These are phyloP conservation scores for Andrena haemorrhoa DNA, from an alignment of 2,888 invertebrate genomes.

Conservation along the genomic window DNA sequence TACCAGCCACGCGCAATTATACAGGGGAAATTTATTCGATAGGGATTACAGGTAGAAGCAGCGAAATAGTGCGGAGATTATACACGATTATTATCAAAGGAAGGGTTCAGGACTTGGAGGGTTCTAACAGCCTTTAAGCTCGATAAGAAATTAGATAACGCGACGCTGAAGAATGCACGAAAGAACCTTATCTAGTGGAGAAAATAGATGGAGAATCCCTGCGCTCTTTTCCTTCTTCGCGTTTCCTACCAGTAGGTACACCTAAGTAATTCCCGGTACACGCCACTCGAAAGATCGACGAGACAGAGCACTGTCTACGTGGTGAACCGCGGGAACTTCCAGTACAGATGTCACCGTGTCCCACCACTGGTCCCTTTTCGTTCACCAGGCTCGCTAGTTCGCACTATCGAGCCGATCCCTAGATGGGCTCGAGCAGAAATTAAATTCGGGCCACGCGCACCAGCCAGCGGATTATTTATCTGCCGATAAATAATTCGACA, in stretches of 20 bases:
- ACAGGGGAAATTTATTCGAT: neutral
- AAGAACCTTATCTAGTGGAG: too few relatives aligned
- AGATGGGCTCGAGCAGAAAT: constrained; percentile 42
- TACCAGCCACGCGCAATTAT: constrained; percentile 12
- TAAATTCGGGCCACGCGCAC: constrained; percentile 34
- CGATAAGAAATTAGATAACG: too few relatives aligned
- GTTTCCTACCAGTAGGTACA: too few relatives aligned
- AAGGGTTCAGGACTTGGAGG: neutral
- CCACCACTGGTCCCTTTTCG: constrained; percentile 29
- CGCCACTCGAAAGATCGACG: constrained; percentile 12
- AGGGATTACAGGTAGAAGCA: neutral
- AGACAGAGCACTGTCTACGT: constrained; percentile 17
- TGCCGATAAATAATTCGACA: constrained; percentile 49
- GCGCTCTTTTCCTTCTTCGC: neutral
- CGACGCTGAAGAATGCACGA: too few relatives aligned
- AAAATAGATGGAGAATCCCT: too few relatives aligned
- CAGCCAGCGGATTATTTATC: constrained; percentile 51
- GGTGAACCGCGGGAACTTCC: constrained; percentile 30
- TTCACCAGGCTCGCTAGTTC: constrained; percentile 21
- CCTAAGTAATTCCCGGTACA: neutral
- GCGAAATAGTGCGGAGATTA: neutral
- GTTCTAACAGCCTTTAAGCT: too few relatives aligned
- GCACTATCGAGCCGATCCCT: constrained; percentile 26
- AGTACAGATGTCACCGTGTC: constrained; percentile 37
- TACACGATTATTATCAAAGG: neutral